phyloP scores from a whole-genome alignment of 2,797 vertebrate genomes.

The Aldrovandia affinis region DNA sequence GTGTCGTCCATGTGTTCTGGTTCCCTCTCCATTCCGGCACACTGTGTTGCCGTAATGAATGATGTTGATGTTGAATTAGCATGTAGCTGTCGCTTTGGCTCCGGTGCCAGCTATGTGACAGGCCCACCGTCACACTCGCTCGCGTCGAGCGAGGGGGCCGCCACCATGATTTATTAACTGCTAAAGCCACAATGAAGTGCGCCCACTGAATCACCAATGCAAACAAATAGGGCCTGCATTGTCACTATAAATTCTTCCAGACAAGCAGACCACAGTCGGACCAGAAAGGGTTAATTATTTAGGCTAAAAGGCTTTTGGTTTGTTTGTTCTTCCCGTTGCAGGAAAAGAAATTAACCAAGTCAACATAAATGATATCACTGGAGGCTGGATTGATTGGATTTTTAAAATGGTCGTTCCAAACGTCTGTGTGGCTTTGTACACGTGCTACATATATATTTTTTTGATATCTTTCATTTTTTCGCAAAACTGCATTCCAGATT shows the following conservation, averaged over 20 bases:
- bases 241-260: conserved; percentile 67
- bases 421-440: neutral
- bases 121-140: conserved; percentile 71
- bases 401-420: neutral
- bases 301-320: conserved; percentile 30
- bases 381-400: neutral
- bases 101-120: conserved; percentile 69
- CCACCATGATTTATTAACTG: conserved; percentile 76
- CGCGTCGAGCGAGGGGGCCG: conserved; percentile 46
- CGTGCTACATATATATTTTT: no score
- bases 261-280: conserved; percentile 54
- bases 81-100: conserved; percentile 73
- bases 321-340: neutral
- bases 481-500: neutral
- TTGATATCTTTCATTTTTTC: neutral
- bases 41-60: conserved; percentile 79
- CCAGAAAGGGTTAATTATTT: conserved; percentile 72
- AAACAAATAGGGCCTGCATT: conserved; percentile 70
- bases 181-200: conserved; percentile 69
- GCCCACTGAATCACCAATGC: conserved; percentile 70
- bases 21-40: conserved; percentile 73
- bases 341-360: neutral
- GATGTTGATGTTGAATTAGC: conserved; percentile 80
- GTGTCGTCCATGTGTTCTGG: conserved; percentile 64
- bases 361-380: neutral